Percentiles rank a stretch among this genome's conserved stretches.
Evolutionary conservation across 1,140 invertebrate species (phyloP).

Genomic region (Mactra quadrangularis): DNA sequence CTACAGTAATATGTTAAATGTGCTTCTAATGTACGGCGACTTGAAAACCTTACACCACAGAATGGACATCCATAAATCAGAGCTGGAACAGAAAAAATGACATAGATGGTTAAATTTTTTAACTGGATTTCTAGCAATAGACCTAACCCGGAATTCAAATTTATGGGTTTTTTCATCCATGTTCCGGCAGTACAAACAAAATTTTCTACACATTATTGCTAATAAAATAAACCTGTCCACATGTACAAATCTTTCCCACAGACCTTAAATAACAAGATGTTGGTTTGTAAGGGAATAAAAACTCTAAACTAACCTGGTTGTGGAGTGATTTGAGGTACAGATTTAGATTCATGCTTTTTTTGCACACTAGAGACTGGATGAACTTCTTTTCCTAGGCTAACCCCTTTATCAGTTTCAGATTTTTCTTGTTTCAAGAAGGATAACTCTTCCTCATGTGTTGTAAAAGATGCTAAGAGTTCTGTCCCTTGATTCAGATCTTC

Average conservation of each 20-base stretch:
- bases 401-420: constrained; percentile 35
- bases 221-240: too few species aligned
- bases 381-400: constrained; percentile 5
- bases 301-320: constrained; percentile 35
- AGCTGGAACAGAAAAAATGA: constrained; percentile 71
- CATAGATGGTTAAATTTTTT: too few species aligned
- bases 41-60: constrained; percentile 98
- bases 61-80: constrained; percentile 88
- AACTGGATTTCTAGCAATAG: too few species aligned
- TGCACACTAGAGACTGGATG: not conserved
- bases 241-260: too few species aligned
- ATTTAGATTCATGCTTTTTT: constrained; percentile 51
- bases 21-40: constrained; percentile 95
- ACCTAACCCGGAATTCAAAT: too few species aligned
- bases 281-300: too few species aligned
- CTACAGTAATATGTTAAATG: constrained; percentile 97
- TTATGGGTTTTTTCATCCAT: too few species aligned
- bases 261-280: too few species aligned
- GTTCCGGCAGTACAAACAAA: too few species aligned
- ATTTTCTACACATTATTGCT: too few species aligned
- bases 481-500: constrained; percentile 72
- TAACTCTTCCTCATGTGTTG: constrained; percentile 66
- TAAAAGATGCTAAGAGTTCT: constrained; percentile 77
- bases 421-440: constrained; percentile 47
- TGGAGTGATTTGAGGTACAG: constrained; percentile 31